phyloP scores from a whole-genome alignment of 2,888 invertebrate species.

The Luffia ferchaultella region DNA sequence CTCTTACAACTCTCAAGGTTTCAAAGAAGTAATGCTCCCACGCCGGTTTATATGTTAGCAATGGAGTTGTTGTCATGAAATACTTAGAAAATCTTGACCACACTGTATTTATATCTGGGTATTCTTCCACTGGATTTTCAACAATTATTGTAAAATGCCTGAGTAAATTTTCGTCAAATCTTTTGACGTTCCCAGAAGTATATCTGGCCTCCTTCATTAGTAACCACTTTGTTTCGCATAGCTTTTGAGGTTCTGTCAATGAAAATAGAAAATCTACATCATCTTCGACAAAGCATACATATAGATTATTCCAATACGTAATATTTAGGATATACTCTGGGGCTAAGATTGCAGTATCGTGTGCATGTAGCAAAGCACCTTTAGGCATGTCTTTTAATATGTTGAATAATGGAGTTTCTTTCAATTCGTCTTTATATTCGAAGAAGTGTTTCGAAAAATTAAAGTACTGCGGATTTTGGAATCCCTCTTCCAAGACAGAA shows the following conservation, averaged over 20 bases:
- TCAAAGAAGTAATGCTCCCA: constrained; percentile 73
- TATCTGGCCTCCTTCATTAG: constrained; percentile 53
- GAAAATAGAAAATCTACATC: constrained; percentile 35
- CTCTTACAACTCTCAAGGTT: constrained; percentile 67
- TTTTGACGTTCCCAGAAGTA: constrained; percentile 42
- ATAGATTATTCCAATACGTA: constrained; percentile 69
- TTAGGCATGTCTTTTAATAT: constrained; percentile 77
- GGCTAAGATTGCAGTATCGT: constrained; percentile 70
- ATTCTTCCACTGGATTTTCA: constrained; percentile 46
- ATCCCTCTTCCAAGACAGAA: constrained; percentile 53
- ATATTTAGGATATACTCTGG: constrained; percentile 69
- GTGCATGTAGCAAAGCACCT: constrained; percentile 75
- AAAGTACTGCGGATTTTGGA: constrained; percentile 54
- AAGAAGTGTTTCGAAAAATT: constrained; percentile 74
- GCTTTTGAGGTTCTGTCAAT: constrained; percentile 21
- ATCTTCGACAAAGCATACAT: constrained; percentile 48
- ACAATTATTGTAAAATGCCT: constrained; percentile 63
- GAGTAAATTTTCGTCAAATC: constrained; percentile 62
- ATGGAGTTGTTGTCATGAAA: constrained; percentile 54
- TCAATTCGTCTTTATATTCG: constrained; percentile 64
- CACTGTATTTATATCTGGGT: constrained; percentile 62
- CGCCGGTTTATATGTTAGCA: constrained; percentile 70
- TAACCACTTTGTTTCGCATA: constrained; percentile 48
- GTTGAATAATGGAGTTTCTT: constrained; percentile 68
- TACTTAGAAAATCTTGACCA: constrained; percentile 68